Evolutionary conservation across 2,888 invertebrate species (phyloP).

Genomic region (Cotesia congregata): DNA sequence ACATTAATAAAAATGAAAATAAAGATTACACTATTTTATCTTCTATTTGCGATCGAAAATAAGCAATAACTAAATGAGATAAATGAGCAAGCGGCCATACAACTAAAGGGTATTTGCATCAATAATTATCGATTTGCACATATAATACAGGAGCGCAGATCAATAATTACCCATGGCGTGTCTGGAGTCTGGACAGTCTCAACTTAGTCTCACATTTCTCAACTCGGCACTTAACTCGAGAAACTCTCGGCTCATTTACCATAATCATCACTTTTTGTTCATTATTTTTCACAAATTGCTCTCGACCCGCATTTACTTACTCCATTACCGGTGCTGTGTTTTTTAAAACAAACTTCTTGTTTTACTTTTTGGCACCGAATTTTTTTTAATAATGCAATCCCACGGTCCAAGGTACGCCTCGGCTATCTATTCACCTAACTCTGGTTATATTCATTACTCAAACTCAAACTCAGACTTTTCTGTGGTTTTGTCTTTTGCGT

Average conservation of each 20-base stretch:
- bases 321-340: neutral
- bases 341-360: neutral
- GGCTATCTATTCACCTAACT: neutral
- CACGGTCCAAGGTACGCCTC: neutral
- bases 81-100: neutral
- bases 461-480: neutral
- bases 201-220: constrained; percentile 5
- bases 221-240: neutral
- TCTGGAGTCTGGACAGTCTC: neutral
- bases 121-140: neutral
- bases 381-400: neutral
- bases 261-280: constrained; percentile 12
- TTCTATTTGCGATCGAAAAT: no score
- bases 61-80: neutral
- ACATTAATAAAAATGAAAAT: neutral
- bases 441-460: constrained; percentile 11
- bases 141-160: neutral
- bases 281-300: constrained; percentile 17
- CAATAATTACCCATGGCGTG: neutral
- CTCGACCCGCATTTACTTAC: constrained; percentile 7
- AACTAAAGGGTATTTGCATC: neutral
- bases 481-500: constrained; percentile 12
- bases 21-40: no score
- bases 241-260: neutral
- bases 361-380: neutral